Evolutionary conservation across 1,140 invertebrate genomes (phyloP).

Genomic region (Drosophila oshimai): DNA sequence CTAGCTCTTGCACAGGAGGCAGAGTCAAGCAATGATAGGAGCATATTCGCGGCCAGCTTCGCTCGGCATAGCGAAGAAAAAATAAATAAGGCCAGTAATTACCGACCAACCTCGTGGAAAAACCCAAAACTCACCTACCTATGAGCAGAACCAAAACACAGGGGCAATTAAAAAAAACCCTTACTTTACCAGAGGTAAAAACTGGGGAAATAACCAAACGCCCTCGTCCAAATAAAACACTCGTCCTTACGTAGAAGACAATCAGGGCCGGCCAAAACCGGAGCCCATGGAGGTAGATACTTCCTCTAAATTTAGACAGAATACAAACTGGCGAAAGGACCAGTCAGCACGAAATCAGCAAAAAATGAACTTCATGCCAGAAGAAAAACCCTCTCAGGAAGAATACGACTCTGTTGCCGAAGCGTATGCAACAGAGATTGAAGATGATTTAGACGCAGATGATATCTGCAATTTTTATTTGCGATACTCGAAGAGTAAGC

Average conservation of each 20-base stretch:
- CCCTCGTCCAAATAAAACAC: background rate
- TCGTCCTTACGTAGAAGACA: background rate
- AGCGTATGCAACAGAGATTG: background rate
- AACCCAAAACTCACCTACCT: no score
- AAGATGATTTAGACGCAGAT: background rate
- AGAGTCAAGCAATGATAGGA: no score
- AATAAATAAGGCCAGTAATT: background rate
- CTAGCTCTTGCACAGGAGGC: no score
- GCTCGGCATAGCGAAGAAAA: conserved; percentile 5
- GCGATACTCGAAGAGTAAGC: no score
- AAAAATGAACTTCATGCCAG: background rate
- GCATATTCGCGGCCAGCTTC: conserved; percentile 12
- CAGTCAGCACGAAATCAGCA: background rate
- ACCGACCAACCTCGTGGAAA: background rate
- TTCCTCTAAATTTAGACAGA: conserved; percentile 6
- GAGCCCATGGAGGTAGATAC: conserved; percentile 17
- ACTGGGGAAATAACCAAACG: background rate
- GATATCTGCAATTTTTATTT: conserved; percentile 23
- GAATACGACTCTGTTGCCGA: background rate
- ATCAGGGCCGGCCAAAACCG: background rate
- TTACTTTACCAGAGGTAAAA: background rate
- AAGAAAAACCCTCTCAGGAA: background rate
- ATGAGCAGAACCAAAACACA: no score
- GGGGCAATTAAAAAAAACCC: background rate
- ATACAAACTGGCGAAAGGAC: background rate